Evolutionary conservation across 2,113 vertebrate genomes (phyloP).

Genomic region (Lasiurus borealis): DNA sequence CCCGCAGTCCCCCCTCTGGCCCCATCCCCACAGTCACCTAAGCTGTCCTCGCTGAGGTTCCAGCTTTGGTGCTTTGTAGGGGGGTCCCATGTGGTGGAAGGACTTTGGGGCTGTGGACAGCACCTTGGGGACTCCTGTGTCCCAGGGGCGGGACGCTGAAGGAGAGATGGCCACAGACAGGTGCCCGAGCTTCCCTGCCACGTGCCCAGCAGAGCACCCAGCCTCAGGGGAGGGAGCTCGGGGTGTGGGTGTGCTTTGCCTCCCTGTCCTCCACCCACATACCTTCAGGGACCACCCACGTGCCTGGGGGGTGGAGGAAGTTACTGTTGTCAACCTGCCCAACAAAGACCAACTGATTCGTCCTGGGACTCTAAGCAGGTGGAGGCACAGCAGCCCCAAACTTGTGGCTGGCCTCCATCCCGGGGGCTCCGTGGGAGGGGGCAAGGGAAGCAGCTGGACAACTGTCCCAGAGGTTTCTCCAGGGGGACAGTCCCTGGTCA

Average conservation of each 20-base stretch:
- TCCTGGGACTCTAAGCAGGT: neutral
- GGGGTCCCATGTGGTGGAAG: too few species aligned
- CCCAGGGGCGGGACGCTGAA: neutral
- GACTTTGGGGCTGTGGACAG: too few species aligned
- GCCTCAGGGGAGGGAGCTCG: neutral
- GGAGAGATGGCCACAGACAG: neutral
- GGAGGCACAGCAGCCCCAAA: neutral
- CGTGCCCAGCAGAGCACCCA: accelerated
- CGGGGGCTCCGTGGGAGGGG: accelerated
- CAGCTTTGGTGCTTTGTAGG: neutral
- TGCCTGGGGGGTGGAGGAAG: slow-evolving; percentile 5
- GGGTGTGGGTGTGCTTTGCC: accelerated
- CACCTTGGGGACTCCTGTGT: neutral
- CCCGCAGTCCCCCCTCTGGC: accelerated
- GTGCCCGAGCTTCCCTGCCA: neutral
- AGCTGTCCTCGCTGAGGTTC: neutral
- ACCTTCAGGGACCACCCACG: neutral
- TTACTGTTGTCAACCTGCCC: slow-evolving; percentile 16
- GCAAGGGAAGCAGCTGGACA: too few species aligned
- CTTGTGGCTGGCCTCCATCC: neutral
- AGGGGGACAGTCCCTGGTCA: neutral
- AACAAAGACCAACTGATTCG: neutral
- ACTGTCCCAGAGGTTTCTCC: accelerated
- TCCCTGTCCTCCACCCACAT: neutral
- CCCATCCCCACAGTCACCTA: neutral